phyloP scores from a whole-genome alignment of 1,140 invertebrate species.

The Meloidogyne hapla region DNA sequence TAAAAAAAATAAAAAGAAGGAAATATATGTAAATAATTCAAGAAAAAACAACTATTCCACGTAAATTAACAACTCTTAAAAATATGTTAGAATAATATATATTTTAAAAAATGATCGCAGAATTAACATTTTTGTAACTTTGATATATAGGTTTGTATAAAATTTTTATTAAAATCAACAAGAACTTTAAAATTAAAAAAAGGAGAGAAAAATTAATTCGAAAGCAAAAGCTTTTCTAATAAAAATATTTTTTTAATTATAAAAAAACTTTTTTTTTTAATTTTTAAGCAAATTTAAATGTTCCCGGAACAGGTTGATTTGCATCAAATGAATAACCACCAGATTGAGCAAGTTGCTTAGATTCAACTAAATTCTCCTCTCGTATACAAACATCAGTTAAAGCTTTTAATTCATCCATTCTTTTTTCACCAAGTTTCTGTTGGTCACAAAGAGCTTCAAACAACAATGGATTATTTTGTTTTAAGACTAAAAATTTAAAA shows the following conservation, averaged over 20 bases:
- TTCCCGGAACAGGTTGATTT: conserved; percentile 28
- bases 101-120: no score
- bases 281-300: conserved; percentile 39
- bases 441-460: conserved; percentile 29
- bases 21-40: no score
- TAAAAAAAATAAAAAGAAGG: no score
- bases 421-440: conserved; percentile 31
- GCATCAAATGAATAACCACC: conserved; percentile 49
- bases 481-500: conserved; percentile 27
- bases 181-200: no score
- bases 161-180: no score
- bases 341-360: conserved; percentile 27
- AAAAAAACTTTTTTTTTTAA: background rate
- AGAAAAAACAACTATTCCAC: no score
- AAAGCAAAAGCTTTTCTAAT: background rate
- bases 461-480: conserved; percentile 26
- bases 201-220: background rate
- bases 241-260: background rate
- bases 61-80: no score
- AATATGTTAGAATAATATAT: no score
- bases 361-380: conserved; percentile 43
- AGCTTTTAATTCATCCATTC: conserved; percentile 33
- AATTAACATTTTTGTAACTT: no score
- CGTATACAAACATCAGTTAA: conserved; percentile 39
- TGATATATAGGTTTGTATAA: no score